Evolutionary conservation across 2,113 vertebrate species (phyloP).

Genomic region (Prinia subflava): DNA sequence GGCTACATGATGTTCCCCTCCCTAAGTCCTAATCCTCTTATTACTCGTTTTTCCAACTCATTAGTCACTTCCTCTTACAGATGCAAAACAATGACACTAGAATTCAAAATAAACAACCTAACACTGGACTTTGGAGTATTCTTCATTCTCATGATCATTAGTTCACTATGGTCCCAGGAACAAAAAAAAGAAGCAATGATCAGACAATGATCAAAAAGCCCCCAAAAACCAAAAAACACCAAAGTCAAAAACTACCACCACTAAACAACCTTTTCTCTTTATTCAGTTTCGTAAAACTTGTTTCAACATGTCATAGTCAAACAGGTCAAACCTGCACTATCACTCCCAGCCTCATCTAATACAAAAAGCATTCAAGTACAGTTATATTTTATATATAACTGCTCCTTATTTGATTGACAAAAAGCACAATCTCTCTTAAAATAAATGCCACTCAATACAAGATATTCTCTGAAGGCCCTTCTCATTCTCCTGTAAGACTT

Average conservation of each 20-base stretch:
- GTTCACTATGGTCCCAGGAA: not conserved
- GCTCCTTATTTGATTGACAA: not conserved
- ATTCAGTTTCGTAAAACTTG: not conserved
- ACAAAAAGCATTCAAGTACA: not conserved
- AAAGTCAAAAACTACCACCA: not conserved
- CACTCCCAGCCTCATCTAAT: not conserved
- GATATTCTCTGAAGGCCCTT: not conserved
- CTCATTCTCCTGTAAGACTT: not conserved
- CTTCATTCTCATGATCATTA: not conserved
- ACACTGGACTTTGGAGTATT: not conserved
- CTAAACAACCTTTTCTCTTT: not conserved
- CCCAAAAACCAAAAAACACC: not conserved
- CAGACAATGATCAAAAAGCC: not conserved
- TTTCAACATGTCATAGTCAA: not conserved
- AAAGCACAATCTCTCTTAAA: not conserved
- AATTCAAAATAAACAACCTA: not conserved
- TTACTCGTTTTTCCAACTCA: not conserved
- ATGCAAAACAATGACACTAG: not conserved
- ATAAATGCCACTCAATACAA: not conserved
- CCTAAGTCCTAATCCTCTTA: not conserved
- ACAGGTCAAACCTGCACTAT: not conserved
- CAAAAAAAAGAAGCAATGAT: not conserved
- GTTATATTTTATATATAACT: not conserved
- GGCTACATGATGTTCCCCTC: not conserved
- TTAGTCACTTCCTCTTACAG: not conserved